A percentile compares a stretch with the other conserved stretches of the same genome.
Conservation (phyloP, 2,113 vertebrate genomes). For the Glareola pratincola region DNA sequence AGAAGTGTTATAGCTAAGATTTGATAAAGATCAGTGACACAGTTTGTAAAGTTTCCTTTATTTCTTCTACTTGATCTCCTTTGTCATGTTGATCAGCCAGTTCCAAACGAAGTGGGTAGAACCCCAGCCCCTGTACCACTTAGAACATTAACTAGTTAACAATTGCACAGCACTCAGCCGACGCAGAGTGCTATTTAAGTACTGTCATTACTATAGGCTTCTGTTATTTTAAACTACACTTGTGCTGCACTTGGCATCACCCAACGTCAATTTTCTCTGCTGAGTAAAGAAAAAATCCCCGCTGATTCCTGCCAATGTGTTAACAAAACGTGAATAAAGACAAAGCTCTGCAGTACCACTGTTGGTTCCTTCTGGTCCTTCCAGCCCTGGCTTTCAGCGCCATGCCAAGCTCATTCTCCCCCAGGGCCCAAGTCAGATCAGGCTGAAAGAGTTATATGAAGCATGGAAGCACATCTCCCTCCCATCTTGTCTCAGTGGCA, state of each 20-base stretch:
- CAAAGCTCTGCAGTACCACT: neutral
- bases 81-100: neutral
- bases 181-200: neutral
- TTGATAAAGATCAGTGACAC: neutral
- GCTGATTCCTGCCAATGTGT: neutral
- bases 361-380: neutral
- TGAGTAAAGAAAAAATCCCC: neutral
- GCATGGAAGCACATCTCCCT: neutral
- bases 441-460: neutral
- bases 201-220: neutral
- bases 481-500: neutral
- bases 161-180: neutral
- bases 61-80: neutral
- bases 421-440: neutral
- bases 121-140: fast-evolving
- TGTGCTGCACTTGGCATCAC: slow-evolving; percentile 9
- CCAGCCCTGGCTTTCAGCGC: neutral
- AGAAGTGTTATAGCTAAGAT: neutral
- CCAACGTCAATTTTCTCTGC: neutral
- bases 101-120: neutral
- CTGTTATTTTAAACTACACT: slow-evolving; percentile 5
- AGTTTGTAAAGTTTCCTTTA: neutral
- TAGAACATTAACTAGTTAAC: neutral
- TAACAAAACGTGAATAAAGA: slow-evolving; percentile 11
- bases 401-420: neutral